Evolutionary conservation across 2,888 invertebrate genomes (phyloP), one percentile per base, ranked within the genome.

Genomic region (Pyrocoelia pectoralis): DNA sequence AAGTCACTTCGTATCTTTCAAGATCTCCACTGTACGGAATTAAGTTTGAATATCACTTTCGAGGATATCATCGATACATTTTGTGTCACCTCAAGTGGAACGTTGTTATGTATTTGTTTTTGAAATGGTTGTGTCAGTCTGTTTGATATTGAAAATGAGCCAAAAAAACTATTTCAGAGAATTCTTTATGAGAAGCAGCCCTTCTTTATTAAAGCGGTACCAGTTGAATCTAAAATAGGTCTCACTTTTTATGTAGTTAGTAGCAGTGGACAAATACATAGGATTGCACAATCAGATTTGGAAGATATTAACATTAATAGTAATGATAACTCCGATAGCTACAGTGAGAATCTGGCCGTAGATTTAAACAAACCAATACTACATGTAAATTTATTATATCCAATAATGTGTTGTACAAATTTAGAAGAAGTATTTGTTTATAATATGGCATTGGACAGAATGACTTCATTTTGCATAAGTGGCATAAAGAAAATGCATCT

Each of bases 111-210:
- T 24, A n/a, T 71, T 18, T 68, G 70, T 49, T 50, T 70, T 38
- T 49, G 66, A 51, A 67, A 69, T 66, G 72, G 71, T 8, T 41
- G 15, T 9, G 29, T 72, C 50, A 54, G 65, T 49, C 69, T 64
- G 49, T 67, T 72, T 40, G 43, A 68, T 46, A 54, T 68, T 0
- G 58, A 61, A 15, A 52, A 61, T n/a, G 38, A 62, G 33, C 49
- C 51, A n/a, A 49, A 46, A 18, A 15, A 67, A 29, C 29, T 70
- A 13, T 68, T 63, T 53, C 56, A 57, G 13, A 52, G 58, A 70
- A 71, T 56, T 58, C 65, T 66, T 24, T 18, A 40, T 53, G 9
- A 48, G 50, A 58, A 49, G 13, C 12, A 41, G 38, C 13, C 12
- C 12, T 41, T 41, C 13, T 41, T 41, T 14, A 41, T 41, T 41